Evolutionary conservation across 2,113 vertebrate species (phyloP), one percentile per base, ranked within the genome.

Genomic region (Lathamus discolor): DNA sequence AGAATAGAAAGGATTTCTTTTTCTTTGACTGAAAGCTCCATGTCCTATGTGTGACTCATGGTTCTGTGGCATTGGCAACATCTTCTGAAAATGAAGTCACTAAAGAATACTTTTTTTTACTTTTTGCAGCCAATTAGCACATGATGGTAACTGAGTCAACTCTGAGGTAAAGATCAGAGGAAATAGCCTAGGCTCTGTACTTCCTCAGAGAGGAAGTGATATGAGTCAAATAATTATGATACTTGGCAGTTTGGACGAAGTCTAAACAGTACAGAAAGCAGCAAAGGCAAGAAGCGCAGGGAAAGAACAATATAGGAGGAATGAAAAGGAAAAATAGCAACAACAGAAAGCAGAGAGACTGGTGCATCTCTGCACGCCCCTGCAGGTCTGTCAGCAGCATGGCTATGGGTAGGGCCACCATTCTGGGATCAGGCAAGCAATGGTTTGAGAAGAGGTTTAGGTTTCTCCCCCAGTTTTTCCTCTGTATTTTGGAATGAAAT

Each of bases 341-440:
- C 28, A 57, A 27, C 10, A 52, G 54, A 59, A 74, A 67, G 31
- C 27, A 41, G 67, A 33, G 20, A 35, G 6, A 8, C 8, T 84
- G 54, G 33, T 59, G 54, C 44, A 61, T 25, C 46, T 74, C 31
- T 39, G 43, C 27, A 2, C 14, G 39, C 24, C 39, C 37, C 43
- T 86, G 41, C 24, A 37, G 41, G 17, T 73, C 73, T 77, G 44
- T 52, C 46, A 55, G 24, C 59, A 54, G 46, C 25, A 14, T n/a
- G 23, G 2, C 22, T n/a, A 3, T 1, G 6, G 35, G 18, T 4
- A 16, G 9, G 41, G 8, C 6, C 4, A 7, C 41, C 7, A 5
- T 13, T 51, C 37, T 78, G 11, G 41, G 13, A 33, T 13, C 70
- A 75, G 46, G n/a, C 16, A 9, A 2, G 25, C 13, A 1, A 74